phyloP scores from a whole-genome alignment of 1,140 invertebrate genomes.

The Drosophila funebris region DNA sequence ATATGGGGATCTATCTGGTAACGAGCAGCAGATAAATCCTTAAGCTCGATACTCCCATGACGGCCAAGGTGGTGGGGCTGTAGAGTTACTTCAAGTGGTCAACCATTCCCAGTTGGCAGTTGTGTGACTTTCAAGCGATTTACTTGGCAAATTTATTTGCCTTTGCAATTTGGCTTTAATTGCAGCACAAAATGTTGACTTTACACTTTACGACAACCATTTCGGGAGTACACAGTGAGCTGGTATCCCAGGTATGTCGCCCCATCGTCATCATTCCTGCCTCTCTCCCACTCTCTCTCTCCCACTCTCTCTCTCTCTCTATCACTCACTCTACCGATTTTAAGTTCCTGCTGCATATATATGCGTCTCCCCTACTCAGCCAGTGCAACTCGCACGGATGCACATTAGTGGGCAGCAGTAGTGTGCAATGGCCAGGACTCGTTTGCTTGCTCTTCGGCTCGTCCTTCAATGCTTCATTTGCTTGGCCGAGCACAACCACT shows the following conservation, averaged over 20 bases:
- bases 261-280: too few species aligned
- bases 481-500: constrained; percentile 50
- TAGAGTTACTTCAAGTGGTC: constrained; percentile 14
- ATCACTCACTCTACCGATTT: too few species aligned
- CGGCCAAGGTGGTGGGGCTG: neutral
- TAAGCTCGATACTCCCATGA: neutral
- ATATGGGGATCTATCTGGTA: neutral
- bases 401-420: constrained; percentile 21
- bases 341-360: too few species aligned
- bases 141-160: constrained; percentile 63
- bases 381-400: constrained; percentile 16
- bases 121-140: constrained; percentile 47
- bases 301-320: too few species aligned
- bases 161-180: constrained; percentile 62
- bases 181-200: constrained; percentile 74
- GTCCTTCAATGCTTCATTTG: constrained; percentile 47
- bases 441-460: constrained; percentile 1
- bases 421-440: constrained; percentile 16
- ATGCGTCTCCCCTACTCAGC: too few species aligned
- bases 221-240: constrained; percentile 9
- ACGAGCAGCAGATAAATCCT: neutral
- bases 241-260: too few species aligned
- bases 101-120: constrained; percentile 16
- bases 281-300: neutral
- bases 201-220: constrained; percentile 62